These are phyloP conservation scores for Itoplectis maculator DNA, from an alignment of 2,888 invertebrate species.

Conservation along the genomic window DNA sequence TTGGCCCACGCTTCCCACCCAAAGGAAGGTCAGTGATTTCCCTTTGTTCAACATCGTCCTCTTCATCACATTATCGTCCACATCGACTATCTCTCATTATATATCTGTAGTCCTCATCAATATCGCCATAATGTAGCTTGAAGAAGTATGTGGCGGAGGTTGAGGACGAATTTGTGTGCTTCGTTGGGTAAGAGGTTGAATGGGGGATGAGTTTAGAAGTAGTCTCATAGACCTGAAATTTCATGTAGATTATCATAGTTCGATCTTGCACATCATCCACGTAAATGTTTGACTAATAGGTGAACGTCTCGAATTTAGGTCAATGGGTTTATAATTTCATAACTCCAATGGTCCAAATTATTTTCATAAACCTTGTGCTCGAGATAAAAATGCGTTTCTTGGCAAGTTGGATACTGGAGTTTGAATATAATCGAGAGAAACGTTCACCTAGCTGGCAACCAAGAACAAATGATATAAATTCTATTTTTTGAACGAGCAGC, in stretches of 20 bases:
- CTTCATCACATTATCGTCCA: slow-evolving; percentile 34
- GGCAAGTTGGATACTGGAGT: neutral
- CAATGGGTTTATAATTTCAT: neutral
- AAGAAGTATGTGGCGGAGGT: slow-evolving; percentile 53
- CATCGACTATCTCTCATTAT: slow-evolving; percentile 48
- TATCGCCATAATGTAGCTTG: slow-evolving; percentile 45
- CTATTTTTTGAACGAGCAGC: slow-evolving; percentile 82
- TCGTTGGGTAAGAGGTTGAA: slow-evolving; percentile 59
- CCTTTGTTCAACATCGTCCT: slow-evolving; percentile 60
- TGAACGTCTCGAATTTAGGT: neutral
- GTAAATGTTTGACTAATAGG: slow-evolving; percentile 6
- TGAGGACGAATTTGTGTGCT: slow-evolving; percentile 63
- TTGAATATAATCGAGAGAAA: neutral
- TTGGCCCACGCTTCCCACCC: slow-evolving; percentile 95
- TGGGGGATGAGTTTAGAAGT: slow-evolving; percentile 24
- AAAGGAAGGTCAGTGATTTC: slow-evolving; percentile 90
- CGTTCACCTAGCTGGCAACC: neutral
- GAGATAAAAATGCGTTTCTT: neutral
- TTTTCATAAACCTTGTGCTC: neutral
- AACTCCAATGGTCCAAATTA: neutral
- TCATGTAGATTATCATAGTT: slow-evolving; percentile 23
- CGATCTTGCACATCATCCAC: slow-evolving; percentile 1
- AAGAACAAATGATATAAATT: neutral
- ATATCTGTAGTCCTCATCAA: slow-evolving; percentile 34
- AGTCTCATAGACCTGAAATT: slow-evolving; percentile 29